A percentile compares a stretch with the other conserved stretches of the same genome.
phyloP scores from a whole-genome alignment of 2,888 invertebrate genomes.

The Cephus nigrinus region DNA sequence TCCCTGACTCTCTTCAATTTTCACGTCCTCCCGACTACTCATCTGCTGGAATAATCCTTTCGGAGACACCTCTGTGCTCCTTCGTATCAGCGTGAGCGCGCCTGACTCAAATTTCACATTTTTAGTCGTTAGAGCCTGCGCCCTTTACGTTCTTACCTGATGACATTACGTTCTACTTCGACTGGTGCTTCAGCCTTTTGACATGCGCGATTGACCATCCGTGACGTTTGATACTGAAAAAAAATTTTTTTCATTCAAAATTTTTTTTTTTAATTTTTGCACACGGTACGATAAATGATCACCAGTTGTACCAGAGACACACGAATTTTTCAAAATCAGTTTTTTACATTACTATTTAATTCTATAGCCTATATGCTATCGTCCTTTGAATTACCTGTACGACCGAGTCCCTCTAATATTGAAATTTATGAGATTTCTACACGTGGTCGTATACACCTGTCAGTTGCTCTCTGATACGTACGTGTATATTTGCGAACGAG shows the following conservation, averaged over 20 bases:
- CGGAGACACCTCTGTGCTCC: not conserved
- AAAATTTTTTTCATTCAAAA: too few relatives aligned
- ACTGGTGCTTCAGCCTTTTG: too few relatives aligned
- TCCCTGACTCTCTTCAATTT: not conserved
- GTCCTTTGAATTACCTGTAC: not conserved
- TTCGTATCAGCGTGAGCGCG: not conserved
- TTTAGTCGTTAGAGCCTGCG: too few relatives aligned
- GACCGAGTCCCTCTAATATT: too few relatives aligned
- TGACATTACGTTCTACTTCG: too few relatives aligned
- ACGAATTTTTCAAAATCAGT: not conserved
- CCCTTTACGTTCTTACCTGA: too few relatives aligned
- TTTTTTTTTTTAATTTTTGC: not conserved
- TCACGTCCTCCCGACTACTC: not conserved
- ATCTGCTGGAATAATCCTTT: not conserved
- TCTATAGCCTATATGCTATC: not conserved
- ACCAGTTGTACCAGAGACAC: not conserved
- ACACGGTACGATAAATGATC: not conserved
- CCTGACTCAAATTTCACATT: too few relatives aligned
- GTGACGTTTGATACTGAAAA: too few relatives aligned
- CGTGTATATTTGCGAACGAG: not conserved
- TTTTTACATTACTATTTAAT: not conserved
- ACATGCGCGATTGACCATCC: too few relatives aligned
- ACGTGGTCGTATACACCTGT: not conserved
- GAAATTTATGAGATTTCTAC: too few relatives aligned
- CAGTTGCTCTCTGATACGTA: not conserved